Percentiles rank a stretch among this genome's conserved stretches.
Evolutionary conservation across 2,113 vertebrate species (phyloP).

Genomic region (Podarcis cretensis): DNA sequence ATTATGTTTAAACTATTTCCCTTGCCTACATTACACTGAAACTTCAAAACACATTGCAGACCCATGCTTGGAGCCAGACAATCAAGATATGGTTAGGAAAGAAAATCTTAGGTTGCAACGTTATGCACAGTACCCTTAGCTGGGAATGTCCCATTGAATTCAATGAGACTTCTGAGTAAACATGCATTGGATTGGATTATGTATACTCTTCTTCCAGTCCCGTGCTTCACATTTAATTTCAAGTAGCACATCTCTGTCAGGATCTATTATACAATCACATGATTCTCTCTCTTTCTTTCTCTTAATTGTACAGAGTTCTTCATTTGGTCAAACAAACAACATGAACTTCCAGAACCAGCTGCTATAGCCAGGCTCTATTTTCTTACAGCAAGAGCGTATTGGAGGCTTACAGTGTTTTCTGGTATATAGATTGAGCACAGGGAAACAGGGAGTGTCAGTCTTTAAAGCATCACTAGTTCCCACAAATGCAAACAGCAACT

Average conservation of each 20-base stretch:
- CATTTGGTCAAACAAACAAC: too few relatives aligned
- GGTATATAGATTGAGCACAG: background rate
- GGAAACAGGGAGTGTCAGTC: background rate
- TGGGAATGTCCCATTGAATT: background rate
- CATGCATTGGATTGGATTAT: background rate
- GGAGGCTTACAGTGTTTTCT: background rate
- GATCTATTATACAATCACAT: background rate
- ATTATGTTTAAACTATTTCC: background rate
- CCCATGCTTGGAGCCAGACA: background rate
- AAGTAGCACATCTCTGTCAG: background rate
- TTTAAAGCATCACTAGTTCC: background rate
- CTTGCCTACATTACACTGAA: background rate
- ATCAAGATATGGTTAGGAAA: background rate
- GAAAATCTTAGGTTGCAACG: fast-evolving
- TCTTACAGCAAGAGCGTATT: too few relatives aligned
- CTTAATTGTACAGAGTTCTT: background rate
- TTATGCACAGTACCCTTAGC: background rate
- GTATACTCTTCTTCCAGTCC: background rate
- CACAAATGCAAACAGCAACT: background rate
- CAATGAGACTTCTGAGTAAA: background rate
- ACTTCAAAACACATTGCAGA: background rate
- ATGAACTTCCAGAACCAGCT: background rate
- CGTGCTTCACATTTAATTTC: background rate
- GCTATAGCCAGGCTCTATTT: background rate
- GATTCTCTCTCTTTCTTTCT: background rate